Evolutionary conservation across 2,113 vertebrate species (phyloP).

Genomic region (Sakesphorus luctuosus): DNA sequence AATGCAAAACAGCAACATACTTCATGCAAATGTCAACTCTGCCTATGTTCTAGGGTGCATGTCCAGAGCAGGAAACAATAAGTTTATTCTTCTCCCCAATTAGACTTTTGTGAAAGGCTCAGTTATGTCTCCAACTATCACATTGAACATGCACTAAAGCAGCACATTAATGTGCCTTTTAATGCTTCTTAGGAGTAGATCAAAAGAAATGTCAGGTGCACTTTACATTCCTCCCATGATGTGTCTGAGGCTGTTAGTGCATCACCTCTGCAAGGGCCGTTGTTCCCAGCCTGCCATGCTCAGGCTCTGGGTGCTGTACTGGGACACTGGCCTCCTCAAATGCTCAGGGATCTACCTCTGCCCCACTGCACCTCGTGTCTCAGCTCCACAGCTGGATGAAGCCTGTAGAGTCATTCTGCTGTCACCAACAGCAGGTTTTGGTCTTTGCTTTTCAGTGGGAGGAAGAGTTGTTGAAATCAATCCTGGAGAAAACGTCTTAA

Average conservation of each 20-base stretch:
- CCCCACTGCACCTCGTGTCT: not conserved
- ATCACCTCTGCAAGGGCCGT: not conserved
- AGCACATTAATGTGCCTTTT: slow-evolving; percentile 37
- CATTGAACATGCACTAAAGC: not conserved
- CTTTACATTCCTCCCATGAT: slow-evolving; percentile 24
- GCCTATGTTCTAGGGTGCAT: slow-evolving; percentile 20
- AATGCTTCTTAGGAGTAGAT: slow-evolving; percentile 52
- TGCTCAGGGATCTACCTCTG: not conserved
- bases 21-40: slow-evolving; percentile 48
- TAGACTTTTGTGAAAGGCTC: slow-evolving; percentile 25
- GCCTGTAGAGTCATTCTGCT: not conserved
- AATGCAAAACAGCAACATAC: slow-evolving; percentile 45
- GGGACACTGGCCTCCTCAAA: not conserved
- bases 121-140: slow-evolving; percentile 30
- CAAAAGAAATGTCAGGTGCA: slow-evolving; percentile 69
- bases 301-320: not conserved
- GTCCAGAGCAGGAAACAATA: slow-evolving; percentile 55
- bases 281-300: not conserved
- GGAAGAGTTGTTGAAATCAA: slow-evolving; percentile 34
- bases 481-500: slow-evolving; percentile 37
- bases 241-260: slow-evolving; percentile 31
- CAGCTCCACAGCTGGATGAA: not conserved
- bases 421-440: not conserved
- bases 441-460: not conserved
- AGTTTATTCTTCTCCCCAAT: slow-evolving; percentile 68